Evolutionary conservation across 2,113 vertebrate species (phyloP), one percentile per base, ranked within the genome.

Genomic region (Bagarius yarrelli): DNA sequence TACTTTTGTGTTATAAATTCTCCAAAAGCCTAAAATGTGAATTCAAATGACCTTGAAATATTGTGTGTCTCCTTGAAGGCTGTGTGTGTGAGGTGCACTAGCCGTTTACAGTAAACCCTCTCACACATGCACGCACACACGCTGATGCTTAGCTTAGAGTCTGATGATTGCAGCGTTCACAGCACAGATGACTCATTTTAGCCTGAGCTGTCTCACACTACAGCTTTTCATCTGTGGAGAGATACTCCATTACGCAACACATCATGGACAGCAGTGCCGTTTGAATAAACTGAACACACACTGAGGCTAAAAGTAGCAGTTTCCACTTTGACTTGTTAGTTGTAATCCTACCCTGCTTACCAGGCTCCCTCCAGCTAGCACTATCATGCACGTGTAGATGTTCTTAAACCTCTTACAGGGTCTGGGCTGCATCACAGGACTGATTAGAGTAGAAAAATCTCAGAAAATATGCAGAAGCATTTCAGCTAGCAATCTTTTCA

Each of bases 141-240:
- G 67, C 74, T 47, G 8, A 72, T 53, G 61, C 63, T 34, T 61
- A 69, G 11, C 44, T 69, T 27, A 57, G 70, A 25, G 55, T 76
- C 74, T 70, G 30, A 34, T 63, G 30, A 34, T 11, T 53, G 79
- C 70, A 64, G 57, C 32, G 11, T 61, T 53, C 59, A 44, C 27
- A 61, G 59, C 2, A 21, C 57, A 61, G 67, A 30, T 53, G 67
- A 71, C 40, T 73, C 66, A 80, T 80, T 19, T 70, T n/a, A 50
- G 32, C 69, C 53, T 0, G 5, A 25, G 32, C 72, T 30, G 47
- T 44, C 19, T 56, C 16, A 27, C 61, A 76, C 80, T 50, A 67
- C 61, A 47, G 60, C 71, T 66, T 66, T 66, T 30, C 23, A 56
- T 81, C 71, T 75, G 47, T 81, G n/a, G 18, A 53, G 30, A 66